phyloP scores from a whole-genome alignment of 2,113 vertebrate genomes.

The Antigone vipio region DNA sequence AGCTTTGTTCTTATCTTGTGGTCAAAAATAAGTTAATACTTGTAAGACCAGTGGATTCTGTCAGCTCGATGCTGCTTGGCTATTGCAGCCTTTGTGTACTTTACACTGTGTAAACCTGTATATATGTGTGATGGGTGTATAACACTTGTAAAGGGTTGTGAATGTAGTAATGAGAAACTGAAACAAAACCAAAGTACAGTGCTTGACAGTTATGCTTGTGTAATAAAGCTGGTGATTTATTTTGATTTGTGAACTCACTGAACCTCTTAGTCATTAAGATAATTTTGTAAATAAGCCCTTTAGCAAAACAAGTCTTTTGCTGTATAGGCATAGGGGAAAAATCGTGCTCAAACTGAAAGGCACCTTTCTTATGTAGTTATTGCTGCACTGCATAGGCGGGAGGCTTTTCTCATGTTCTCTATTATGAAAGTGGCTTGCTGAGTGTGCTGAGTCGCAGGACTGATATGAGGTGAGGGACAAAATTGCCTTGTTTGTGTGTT shows the following conservation, averaged over 20 bases:
- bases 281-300: neutral
- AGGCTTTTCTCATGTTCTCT: neutral
- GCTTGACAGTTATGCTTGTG: neutral
- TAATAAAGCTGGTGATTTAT: slow-evolving; percentile 11
- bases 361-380: neutral
- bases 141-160: neutral
- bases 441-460: neutral
- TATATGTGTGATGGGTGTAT: neutral
- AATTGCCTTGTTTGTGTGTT: neutral
- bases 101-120: neutral
- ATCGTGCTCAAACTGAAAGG: neutral
- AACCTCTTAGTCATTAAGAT: neutral
- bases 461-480: neutral
- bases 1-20: neutral
- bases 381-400: neutral
- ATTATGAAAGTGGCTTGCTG: neutral
- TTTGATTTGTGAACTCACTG: slow-evolving; percentile 23
- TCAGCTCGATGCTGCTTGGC: neutral
- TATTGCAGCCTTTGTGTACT: neutral
- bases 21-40: neutral
- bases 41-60: neutral
- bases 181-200: neutral
- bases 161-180: neutral
- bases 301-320: neutral
- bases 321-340: neutral